Base-by-base conservation (phyloP, 2,113 vertebrate genomes). In the Notarius lentiginosus region DNA sequence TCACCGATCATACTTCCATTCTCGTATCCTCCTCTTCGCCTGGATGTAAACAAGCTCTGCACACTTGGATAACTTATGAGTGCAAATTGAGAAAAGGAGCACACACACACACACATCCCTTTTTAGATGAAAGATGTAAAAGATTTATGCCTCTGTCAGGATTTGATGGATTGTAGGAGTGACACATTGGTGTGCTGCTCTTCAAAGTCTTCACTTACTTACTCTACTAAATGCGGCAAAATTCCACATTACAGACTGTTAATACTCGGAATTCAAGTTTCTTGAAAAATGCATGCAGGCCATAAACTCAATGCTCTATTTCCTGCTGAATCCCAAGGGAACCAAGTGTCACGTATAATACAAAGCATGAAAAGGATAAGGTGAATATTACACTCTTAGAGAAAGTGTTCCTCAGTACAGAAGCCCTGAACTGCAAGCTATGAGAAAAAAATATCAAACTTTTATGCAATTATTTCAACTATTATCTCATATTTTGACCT, bases 41-140 rank as follows among this genome's bases (percentile, higher is more conserved):
- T 41, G 79, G 61, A 61, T 81, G 30, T 41, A 81, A 81, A 81
- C 79, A 61, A 56, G 56, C 79, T 61, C 79, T 22, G 56, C 79
- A 81, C 55, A 41, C 79, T 61, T 61, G 27, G 30, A 30, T 81
- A 7, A 60, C 79, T 61, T 41, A 61, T 7, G 18, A 58, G 77
- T 2, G 22, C 56, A 80, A 18, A 56, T 53, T 51, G 51, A 79
- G 17, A 55, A 79, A n/a, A 27, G 22, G 24, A 56, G 5, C 56
- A 63, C 30, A 47, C 51, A 79, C 51, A 79, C 82, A 82, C 68
- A 76, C 72, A 75, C 68, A 22, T 12, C 47, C 61, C 70, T 24
- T n/a, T 24, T 73, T 12, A 47, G 12, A 1, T 30, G 49, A 75
- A 68, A 72, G 34, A 73, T 84, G 55, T 79, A 34, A 84, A 84